phyloP scores from a whole-genome alignment of 2,113 vertebrate genomes.

The Pedetes capensis region DNA sequence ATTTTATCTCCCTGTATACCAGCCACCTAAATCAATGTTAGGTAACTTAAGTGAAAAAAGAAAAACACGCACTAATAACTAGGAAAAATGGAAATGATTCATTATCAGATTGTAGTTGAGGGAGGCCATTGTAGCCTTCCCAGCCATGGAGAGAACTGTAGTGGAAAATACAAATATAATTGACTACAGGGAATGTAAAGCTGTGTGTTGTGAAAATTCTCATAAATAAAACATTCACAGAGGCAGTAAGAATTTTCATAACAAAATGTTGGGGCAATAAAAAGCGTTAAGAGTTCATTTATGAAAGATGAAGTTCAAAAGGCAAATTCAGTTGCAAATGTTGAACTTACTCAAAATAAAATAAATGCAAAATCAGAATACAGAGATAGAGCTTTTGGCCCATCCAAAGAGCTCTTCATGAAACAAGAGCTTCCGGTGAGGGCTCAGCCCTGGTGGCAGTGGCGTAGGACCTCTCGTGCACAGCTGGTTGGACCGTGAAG shows the following conservation, averaged over 20 bases:
- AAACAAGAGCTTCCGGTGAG: background rate
- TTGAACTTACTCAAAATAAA: conserved; percentile 42
- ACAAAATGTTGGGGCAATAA: conserved; percentile 60
- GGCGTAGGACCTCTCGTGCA: background rate
- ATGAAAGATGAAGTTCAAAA: conserved; percentile 57
- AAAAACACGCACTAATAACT: background rate
- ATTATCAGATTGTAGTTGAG: conserved; percentile 16
- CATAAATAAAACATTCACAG: conserved; percentile 68
- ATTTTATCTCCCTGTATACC: conserved; percentile 16
- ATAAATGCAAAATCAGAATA: background rate
- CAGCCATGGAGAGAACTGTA: background rate
- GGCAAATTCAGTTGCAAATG: conserved; percentile 44
- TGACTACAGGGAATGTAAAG: conserved; percentile 39
- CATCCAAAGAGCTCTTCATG: background rate
- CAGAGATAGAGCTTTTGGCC: background rate
- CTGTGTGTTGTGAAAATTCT: conserved; percentile 51
- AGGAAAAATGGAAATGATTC: conserved; percentile 11
- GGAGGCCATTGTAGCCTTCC: background rate
- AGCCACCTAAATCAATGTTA: conserved; percentile 16
- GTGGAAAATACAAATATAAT: conserved; percentile 53
- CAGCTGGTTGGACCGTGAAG: conserved; percentile 39
- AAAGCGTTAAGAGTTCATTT: conserved; percentile 57
- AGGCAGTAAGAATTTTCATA: conserved; percentile 59
- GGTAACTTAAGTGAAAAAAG: conserved; percentile 26
- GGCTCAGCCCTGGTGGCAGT: background rate